Conservation (phyloP, 2,888 invertebrate species). For the Drosophila mayaguana region DNA sequence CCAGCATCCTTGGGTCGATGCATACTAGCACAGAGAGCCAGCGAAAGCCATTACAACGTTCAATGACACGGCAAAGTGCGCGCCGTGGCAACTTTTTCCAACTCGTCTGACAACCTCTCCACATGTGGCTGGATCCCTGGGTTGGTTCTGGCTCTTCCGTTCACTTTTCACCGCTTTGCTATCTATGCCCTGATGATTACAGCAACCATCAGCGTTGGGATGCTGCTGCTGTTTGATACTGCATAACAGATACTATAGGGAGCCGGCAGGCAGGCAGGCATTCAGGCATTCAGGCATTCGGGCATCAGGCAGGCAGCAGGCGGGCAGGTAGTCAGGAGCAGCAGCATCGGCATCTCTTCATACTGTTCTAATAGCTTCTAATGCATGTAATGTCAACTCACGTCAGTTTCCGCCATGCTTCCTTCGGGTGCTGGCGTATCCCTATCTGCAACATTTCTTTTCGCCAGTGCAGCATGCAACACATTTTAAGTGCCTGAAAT, state of each 20-base stretch:
- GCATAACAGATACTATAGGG: conserved; percentile 44
- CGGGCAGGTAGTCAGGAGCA: conserved; percentile 4
- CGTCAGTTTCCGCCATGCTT: conserved; percentile 67
- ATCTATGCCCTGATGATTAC: conserved; percentile 75
- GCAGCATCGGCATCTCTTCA: conserved; percentile 36
- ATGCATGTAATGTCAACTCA: conserved; percentile 78
- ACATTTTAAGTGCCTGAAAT: conserved; percentile 42
- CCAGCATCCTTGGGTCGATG: conserved; percentile 36
- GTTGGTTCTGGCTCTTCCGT: conserved; percentile 48
- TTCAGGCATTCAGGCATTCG: not conserved
- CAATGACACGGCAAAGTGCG: conserved; percentile 79
- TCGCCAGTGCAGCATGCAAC: conserved; percentile 13
- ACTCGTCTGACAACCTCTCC: conserved; percentile 39
- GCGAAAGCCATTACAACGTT: conserved; percentile 72
- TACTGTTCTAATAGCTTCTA: conserved; percentile 73
- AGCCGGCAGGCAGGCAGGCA: conserved; percentile 18
- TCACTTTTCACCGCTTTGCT: conserved; percentile 53
- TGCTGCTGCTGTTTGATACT: conserved; percentile 54
- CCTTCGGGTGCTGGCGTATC: conserved; percentile 25
- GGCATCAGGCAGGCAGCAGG: not conserved
- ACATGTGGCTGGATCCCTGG: conserved; percentile 47
- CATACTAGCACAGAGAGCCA: conserved; percentile 38
- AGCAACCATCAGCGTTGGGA: conserved; percentile 68
- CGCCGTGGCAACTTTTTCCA: conserved; percentile 56
- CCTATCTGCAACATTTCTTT: conserved; percentile 13